These are phyloP conservation scores for Bombus sylvicola DNA, from an alignment of 1,140 invertebrate genomes.

Conservation along the genomic window DNA sequence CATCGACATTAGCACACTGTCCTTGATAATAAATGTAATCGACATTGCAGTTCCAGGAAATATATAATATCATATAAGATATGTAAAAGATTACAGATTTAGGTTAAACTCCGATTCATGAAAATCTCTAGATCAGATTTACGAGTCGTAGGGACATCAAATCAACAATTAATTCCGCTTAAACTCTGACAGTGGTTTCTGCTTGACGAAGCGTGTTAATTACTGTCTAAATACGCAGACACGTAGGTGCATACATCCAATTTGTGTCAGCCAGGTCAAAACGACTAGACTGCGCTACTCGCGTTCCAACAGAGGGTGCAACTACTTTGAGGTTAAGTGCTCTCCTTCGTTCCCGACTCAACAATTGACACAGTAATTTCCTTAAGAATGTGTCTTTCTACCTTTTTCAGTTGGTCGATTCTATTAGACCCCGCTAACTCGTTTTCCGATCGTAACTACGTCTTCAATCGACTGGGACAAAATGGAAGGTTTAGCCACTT, in stretches of 20 bases:
- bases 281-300: constrained; percentile 52
- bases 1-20: too few relatives aligned
- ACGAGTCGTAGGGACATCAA: neutral
- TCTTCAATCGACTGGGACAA: neutral
- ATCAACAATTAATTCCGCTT: constrained; percentile 32
- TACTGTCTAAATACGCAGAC: constrained; percentile 37
- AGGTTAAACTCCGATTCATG: too few relatives aligned
- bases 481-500: neutral
- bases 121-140: neutral
- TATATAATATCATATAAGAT: neutral
- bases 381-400: constrained; percentile 21
- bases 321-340: constrained; percentile 55
- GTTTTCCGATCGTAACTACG: neutral
- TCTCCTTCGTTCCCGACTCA: constrained; percentile 31
- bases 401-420: constrained; percentile 34
- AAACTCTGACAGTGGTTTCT: constrained; percentile 35
- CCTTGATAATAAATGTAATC: neutral
- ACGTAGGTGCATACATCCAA: constrained; percentile 46
- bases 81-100: too few relatives aligned
- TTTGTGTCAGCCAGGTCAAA: constrained; percentile 62
- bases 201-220: constrained; percentile 49
- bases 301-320: constrained; percentile 42
- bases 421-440: neutral
- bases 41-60: neutral
- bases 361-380: constrained; percentile 61